Evolutionary conservation across 2,113 vertebrate species (phyloP).

Genomic region (Indicator indicator): DNA sequence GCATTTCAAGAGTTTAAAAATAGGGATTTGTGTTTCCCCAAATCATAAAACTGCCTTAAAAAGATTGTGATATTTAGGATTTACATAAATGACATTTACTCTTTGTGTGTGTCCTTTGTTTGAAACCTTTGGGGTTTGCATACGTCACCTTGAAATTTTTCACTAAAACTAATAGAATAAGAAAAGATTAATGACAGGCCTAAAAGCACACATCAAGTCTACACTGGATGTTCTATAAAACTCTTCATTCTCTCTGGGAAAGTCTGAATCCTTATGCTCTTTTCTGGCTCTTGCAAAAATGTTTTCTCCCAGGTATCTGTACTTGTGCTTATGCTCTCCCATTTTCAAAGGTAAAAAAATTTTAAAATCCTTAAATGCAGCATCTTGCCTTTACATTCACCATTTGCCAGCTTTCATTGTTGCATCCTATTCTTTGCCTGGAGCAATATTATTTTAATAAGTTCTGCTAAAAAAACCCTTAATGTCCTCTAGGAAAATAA

Average conservation of each 20-base stretch:
- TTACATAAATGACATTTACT: neutral
- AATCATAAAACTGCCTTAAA: neutral
- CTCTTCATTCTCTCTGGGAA: neutral
- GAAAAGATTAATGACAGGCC: neutral
- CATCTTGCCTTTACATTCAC: constrained; percentile 1
- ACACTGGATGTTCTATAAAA: neutral
- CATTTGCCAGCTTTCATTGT: constrained; percentile 23
- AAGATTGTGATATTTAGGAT: neutral
- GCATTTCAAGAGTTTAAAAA: neutral
- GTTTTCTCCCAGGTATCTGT: neutral
- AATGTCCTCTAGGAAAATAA: neutral
- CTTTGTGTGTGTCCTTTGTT: neutral
- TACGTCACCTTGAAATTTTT: neutral
- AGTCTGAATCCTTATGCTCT: neutral
- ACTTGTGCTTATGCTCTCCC: neutral
- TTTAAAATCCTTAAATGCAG: neutral
- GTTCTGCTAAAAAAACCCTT: neutral
- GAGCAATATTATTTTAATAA: constrained; percentile 43
- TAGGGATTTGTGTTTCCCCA: neutral
- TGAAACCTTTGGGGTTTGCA: neutral
- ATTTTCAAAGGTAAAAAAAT: neutral
- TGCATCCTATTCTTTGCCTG: neutral
- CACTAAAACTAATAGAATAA: neutral
- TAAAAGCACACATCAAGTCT: neutral
- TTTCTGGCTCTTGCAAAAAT: neutral